Evolutionary conservation across 2,797 vertebrate species (phyloP).

Genomic region (Corythornis leucogaster): DNA sequence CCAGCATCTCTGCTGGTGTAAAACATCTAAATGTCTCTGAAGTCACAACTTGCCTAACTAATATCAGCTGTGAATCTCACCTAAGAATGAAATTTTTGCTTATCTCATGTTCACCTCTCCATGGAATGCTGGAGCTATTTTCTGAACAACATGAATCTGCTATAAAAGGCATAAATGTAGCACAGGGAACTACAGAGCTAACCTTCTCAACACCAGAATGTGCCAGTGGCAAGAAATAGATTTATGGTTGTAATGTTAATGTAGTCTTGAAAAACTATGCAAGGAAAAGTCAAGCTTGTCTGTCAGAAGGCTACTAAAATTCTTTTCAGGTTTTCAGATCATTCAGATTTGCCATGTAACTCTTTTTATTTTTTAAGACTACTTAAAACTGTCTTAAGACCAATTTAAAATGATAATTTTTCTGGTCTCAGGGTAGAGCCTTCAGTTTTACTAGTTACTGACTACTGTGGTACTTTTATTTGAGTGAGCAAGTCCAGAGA

Average conservation of each 20-base stretch:
- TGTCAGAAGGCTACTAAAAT: not conserved
- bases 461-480: not conserved
- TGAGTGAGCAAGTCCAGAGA: not conserved
- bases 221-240: not conserved
- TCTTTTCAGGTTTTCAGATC: not conserved
- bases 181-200: not conserved
- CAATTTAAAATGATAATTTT: not conserved
- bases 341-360: not conserved
- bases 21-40: constrained; percentile 40
- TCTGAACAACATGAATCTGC: not conserved
- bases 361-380: not conserved
- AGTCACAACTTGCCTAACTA: constrained; percentile 50
- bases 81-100: constrained; percentile 2
- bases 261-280: not conserved
- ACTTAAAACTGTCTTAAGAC: not conserved
- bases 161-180: constrained; percentile 7
- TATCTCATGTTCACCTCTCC: constrained; percentile 22
- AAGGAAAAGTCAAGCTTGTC: not conserved
- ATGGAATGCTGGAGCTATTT: not conserved
- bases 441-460: not conserved
- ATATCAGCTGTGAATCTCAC: constrained; percentile 58
- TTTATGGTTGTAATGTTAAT: not conserved
- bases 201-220: not conserved
- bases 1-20: constrained; percentile 37
- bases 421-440: not conserved